A percentile compares a stretch with the other conserved stretches of the same genome.
Evolutionary conservation across 1,140 invertebrate genomes (phyloP).

Genomic region (Tenebrio molitor): DNA sequence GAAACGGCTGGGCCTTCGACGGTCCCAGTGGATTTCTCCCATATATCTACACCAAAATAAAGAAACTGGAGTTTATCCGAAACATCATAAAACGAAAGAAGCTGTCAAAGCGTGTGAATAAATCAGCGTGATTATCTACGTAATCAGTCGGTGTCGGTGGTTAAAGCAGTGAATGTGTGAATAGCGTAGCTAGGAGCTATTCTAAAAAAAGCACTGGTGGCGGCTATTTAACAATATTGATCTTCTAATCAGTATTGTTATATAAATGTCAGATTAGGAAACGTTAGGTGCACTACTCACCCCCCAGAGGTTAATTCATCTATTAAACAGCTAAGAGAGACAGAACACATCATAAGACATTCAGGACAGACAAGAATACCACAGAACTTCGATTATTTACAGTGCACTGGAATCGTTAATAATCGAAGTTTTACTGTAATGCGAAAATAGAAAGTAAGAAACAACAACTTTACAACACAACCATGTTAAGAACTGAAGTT

Average conservation of each 20-base stretch:
- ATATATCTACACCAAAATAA: constrained; percentile 69
- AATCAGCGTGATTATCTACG: too few species aligned
- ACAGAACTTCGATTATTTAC: constrained; percentile 20
- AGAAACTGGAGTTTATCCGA: background rate
- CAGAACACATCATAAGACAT: constrained; percentile 67
- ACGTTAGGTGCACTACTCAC: constrained; percentile 73
- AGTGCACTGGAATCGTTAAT: background rate
- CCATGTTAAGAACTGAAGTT: background rate
- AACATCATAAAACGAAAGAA: background rate
- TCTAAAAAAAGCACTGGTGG: constrained; percentile 5
- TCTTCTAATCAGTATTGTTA: too few species aligned
- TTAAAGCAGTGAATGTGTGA: constrained; percentile 2
- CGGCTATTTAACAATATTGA: constrained; percentile 14
- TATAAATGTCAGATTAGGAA: constrained; percentile 15
- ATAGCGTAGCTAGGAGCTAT: constrained; percentile 4
- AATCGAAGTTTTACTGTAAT: constrained; percentile 11
- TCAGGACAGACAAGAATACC: constrained; percentile 29
- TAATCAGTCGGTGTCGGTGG: background rate
- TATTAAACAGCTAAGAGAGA: constrained; percentile 84
- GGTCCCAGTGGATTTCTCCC: constrained; percentile 72
- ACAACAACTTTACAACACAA: constrained; percentile 6
- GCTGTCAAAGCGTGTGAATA: background rate
- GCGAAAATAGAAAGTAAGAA: constrained; percentile 38
- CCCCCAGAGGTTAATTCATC: constrained; percentile 85
- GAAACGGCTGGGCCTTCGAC: constrained; percentile 65